Evolutionary conservation across 2,888 invertebrate species (phyloP), one percentile per base, ranked within the genome.

Genomic region (Melinopterus prodromus): DNA sequence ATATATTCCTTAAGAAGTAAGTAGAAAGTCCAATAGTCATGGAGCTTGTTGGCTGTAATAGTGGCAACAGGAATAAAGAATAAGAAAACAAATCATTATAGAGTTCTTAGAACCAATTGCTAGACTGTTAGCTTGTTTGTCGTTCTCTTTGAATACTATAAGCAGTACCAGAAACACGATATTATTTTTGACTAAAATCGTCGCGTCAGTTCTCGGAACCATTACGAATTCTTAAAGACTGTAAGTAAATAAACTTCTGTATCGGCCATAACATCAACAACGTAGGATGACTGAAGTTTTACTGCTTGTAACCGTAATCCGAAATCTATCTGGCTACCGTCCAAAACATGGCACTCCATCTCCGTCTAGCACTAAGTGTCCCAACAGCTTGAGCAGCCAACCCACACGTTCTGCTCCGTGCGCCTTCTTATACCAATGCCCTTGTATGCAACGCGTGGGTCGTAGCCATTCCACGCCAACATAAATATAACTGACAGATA

Each of bases 361-460:
- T 53, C 53, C 12, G 53, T 53, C 12, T 12, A 53, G 12, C 53
- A 12, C 5, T 0, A 53, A 53, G 53, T 53, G 53, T 53, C 53
- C 12, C 5, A 53, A 53, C 53, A 9, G 53, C 12, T 12, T 7
- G 53, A 53, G 53, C 53, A 12, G 53, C 12, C 81, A 79, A 81
- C 84, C 84, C 84, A 84, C 84, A 85, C 84, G 84, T 2, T 26
- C 26, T 53, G 5, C 9, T 53, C 83, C 83, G 80, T 76, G 84
- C 83, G 83, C 81, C 81, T 83, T 77, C 83, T 26, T 26, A 26
- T 80, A 84, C 82, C 35, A 80, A 82, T 84, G 84, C 84, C 84
- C 84, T 85, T 85, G 84, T 83, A 83, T 85, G 84, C 84, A 85
- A 84, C 83, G 84, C 82, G 84, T 85, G 84, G 84, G 84, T 85